phyloP scores from a whole-genome alignment of 2,113 vertebrate species.

The Ranitomeya imitator region DNA sequence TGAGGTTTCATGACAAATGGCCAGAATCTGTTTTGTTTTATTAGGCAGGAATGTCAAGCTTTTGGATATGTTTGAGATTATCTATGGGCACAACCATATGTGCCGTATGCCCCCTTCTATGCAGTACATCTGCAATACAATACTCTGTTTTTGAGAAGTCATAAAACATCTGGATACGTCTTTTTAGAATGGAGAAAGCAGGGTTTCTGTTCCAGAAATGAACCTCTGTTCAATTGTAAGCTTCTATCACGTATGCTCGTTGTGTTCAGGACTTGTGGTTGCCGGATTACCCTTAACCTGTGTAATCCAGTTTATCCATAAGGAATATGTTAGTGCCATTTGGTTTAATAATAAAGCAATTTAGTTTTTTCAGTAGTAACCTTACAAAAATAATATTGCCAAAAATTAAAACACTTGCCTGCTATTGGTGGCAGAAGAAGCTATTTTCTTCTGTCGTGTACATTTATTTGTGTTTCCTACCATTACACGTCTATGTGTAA shows the following conservation, averaged over 20 bases:
- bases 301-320: background rate
- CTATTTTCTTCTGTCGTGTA: no score
- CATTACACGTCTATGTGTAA: no score
- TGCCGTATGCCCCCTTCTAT: background rate
- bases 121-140: background rate
- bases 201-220: background rate
- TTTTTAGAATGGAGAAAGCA: background rate
- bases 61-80: conserved; percentile 11
- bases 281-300: background rate
- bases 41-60: background rate
- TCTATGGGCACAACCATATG: conserved; percentile 21
- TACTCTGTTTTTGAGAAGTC: background rate
- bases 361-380: background rate
- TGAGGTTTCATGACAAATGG: background rate
- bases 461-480: no score
- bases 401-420: no score
- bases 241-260: background rate
- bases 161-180: background rate
- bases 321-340: background rate
- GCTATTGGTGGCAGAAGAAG: background rate
- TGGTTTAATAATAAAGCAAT: background rate
- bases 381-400: no score
- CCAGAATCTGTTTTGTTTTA: background rate
- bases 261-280: background rate
- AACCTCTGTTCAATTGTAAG: background rate